phyloP scores from a whole-genome alignment of 2,797 vertebrate genomes.

The Sternarchorhynchus goeldii region DNA sequence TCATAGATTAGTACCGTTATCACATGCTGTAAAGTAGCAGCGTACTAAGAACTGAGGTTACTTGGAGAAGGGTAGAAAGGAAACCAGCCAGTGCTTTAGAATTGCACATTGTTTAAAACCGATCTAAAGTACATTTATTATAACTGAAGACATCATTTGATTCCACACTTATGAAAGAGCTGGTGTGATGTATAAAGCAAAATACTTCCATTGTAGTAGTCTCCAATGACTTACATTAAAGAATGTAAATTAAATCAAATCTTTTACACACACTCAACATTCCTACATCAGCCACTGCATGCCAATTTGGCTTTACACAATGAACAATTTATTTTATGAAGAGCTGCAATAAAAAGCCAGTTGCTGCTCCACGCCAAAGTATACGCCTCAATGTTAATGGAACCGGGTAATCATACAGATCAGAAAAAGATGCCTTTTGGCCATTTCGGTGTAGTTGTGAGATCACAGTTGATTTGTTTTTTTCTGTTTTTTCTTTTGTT shows the following conservation, averaged over 20 bases:
- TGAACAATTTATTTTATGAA: background rate
- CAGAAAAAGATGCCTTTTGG: background rate
- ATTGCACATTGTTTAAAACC: background rate
- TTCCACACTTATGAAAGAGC: no score
- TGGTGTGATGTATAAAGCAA: background rate
- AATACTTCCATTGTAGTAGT: background rate
- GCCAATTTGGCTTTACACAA: background rate
- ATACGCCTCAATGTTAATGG: background rate
- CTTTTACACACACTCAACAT: slow-evolving; percentile 14
- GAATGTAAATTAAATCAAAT: no score
- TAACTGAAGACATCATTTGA: no score
- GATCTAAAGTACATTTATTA: no score
- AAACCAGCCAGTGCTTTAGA: background rate
- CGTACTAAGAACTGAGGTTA: background rate
- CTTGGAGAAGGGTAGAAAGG: background rate
- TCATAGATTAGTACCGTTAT: background rate
- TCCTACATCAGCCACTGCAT: slow-evolving; percentile 14
- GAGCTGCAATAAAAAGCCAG: no score
- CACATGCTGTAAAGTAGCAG: background rate
- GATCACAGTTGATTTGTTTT: background rate
- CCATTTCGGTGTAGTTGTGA: background rate
- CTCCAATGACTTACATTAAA: no score
- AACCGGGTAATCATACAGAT: background rate
- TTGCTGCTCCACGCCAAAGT: slow-evolving; percentile 2
- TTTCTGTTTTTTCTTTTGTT: background rate